A percentile compares a stretch with the other conserved stretches of the same genome.
phyloP scores from a whole-genome alignment of 2,797 vertebrate genomes.

The Pipistrellus kuhlii region DNA sequence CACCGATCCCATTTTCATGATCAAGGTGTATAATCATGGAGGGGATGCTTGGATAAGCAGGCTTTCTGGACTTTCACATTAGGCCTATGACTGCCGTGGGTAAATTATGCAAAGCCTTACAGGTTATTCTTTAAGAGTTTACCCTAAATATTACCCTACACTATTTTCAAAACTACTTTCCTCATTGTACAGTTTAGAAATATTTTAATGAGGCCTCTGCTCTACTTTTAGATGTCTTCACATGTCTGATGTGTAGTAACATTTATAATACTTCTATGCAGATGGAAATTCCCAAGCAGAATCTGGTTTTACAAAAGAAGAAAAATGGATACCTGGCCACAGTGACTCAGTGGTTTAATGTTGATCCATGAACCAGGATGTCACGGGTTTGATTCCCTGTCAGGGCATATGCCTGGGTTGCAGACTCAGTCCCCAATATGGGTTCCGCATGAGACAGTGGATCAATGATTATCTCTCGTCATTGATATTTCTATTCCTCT shows the following conservation, averaged over 20 bases:
- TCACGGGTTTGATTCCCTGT: too few species aligned
- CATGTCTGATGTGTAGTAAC: not conserved
- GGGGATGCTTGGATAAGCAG: not conserved
- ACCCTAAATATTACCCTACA: not conserved
- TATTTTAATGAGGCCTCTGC: not conserved
- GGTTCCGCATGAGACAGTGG: too few species aligned
- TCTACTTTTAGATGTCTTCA: not conserved
- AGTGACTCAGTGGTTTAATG: too few species aligned
- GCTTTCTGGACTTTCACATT: not conserved
- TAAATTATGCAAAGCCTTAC: not conserved
- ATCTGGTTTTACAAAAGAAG: not conserved
- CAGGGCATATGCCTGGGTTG: too few species aligned
- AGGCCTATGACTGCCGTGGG: not conserved
- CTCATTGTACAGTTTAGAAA: slow-evolving; percentile 3
- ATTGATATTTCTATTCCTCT: too few species aligned
- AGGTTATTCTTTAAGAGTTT: not conserved
- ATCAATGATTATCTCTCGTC: too few species aligned
- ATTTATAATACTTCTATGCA: not conserved
- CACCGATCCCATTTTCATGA: not conserved
- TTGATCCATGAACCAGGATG: too few species aligned
- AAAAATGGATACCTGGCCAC: not conserved
- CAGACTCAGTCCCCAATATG: too few species aligned
- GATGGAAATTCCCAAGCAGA: not conserved
- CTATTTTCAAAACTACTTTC: slow-evolving; percentile 12
- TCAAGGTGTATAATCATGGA: not conserved